Base-by-base conservation (phyloP, 2,888 invertebrate genomes). In the Himalopsyche japonica region DNA sequence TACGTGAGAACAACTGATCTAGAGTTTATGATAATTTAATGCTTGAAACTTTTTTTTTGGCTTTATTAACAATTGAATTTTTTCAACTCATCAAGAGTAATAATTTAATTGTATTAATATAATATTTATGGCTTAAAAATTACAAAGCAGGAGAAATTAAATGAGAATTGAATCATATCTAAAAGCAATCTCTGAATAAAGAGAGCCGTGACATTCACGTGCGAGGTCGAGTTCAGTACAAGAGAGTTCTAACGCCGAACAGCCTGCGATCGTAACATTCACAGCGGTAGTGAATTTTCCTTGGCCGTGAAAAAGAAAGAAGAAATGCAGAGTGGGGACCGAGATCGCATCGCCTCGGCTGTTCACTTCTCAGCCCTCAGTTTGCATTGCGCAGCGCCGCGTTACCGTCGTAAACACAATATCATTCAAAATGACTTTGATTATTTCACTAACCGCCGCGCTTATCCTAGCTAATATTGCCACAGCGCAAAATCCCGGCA, bases 401-500 rank as follows among this genome's bases (percentile, higher is more conserved):
- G 79, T 77, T 30, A 87, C 85, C 49, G 86, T 86, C 84, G 83
- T 34, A 80, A 78, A 70, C 27, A 70, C 20, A 15, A 8, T 30
- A 70, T 57, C 57, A 57, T 70, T 27, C 70, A 70, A 70, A 70
- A 89, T 91, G 92, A 90, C 92, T 92, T 76, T 84, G 87, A 64
- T 81, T 87, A 47, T 92, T 92, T 64, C 84, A 85, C 37, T 91
- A 91, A 89, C 90, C 90, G 90, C 90, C 91, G 91, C 91, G 91
- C 90, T 91, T 91, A 91, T 91, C 90, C 90, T 91, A 91, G 90
- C 89, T 89, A 90, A 89, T 89, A 89, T 91, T 88, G 88, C 91
- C 87, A 88, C 90, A 87, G 87, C 87, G 57, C 88, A 90, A 89
- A 90, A 90, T 90, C 87, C 88, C 90, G 88, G 87, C 86, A 64